A percentile compares a stretch with the other conserved stretches of the same genome.
Evolutionary conservation across 2,797 vertebrate species (phyloP).

Genomic region (Spinus olivaceus): DNA sequence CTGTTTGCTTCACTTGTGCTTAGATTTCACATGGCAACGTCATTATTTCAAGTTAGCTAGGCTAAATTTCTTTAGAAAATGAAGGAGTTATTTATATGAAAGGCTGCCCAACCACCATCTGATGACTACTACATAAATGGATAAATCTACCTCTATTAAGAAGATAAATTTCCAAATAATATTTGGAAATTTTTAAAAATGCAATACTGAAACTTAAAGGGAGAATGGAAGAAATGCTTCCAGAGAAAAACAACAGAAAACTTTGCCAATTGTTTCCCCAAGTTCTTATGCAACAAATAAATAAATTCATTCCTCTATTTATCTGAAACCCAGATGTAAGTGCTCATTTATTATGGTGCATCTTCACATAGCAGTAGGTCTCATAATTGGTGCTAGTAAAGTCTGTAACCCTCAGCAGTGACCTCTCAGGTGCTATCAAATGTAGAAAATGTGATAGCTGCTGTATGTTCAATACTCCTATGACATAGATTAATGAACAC

Average conservation of each 20-base stretch:
- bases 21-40: neutral
- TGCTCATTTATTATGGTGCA: neutral
- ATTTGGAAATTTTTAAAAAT: neutral
- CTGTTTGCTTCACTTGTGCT: neutral
- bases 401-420: neutral
- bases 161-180: neutral
- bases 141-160: neutral
- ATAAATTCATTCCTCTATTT: neutral
- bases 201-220: neutral
- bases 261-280: neutral
- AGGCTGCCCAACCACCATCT: neutral
- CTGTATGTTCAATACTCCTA: neutral
- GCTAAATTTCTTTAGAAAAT: neutral
- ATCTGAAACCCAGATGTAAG: neutral
- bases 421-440: slow-evolving; percentile 10
- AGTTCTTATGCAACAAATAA: neutral
- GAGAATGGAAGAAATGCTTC: neutral
- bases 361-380: neutral
- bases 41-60: neutral
- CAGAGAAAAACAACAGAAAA: neutral
- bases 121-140: neutral
- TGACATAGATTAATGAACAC: slow-evolving; percentile 10
- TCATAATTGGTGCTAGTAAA: neutral
- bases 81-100: neutral
- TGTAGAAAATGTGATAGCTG: neutral